These are phyloP conservation scores for Cyanoramphus novaezelandiae DNA, from an alignment of 2,113 vertebrate species.

Conservation along the genomic window DNA sequence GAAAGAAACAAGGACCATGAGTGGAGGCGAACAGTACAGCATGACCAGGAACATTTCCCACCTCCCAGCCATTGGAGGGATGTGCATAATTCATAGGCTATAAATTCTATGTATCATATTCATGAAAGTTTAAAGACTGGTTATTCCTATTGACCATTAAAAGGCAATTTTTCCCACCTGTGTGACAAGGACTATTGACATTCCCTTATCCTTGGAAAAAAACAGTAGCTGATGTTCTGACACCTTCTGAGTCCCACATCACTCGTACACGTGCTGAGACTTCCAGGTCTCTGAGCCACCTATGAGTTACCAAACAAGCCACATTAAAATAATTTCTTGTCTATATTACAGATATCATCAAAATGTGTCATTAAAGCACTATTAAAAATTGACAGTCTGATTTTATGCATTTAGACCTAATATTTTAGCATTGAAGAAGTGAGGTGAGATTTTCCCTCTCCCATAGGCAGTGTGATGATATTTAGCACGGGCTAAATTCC, in stretches of 20 bases:
- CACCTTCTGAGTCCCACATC: not conserved
- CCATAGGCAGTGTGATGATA: fast-evolving
- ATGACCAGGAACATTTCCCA: not conserved
- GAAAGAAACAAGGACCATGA: not conserved
- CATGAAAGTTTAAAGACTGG: constrained; percentile 49
- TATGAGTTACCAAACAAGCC: fast-evolving
- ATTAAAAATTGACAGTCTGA: not conserved
- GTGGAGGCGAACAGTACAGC: not conserved
- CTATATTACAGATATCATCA: not conserved
- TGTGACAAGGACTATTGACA: not conserved
- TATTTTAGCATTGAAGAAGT: not conserved
- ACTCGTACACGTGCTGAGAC: fast-evolving
- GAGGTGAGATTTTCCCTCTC: not conserved
- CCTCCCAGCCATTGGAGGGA: not conserved
- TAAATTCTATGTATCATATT: constrained; percentile 39
- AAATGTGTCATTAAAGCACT: fast-evolving
- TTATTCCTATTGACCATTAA: constrained; percentile 42
- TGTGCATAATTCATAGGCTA: constrained; percentile 57
- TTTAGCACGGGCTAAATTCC: fast-evolving
- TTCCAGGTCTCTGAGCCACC: not conserved
- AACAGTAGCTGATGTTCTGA: not conserved
- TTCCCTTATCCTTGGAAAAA: not conserved
- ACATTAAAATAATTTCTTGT: not conserved
- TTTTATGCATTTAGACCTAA: not conserved
- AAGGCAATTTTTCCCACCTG: not conserved